Evolutionary conservation across 1,140 invertebrate species (phyloP).

Genomic region (Anastrepha ludens): DNA sequence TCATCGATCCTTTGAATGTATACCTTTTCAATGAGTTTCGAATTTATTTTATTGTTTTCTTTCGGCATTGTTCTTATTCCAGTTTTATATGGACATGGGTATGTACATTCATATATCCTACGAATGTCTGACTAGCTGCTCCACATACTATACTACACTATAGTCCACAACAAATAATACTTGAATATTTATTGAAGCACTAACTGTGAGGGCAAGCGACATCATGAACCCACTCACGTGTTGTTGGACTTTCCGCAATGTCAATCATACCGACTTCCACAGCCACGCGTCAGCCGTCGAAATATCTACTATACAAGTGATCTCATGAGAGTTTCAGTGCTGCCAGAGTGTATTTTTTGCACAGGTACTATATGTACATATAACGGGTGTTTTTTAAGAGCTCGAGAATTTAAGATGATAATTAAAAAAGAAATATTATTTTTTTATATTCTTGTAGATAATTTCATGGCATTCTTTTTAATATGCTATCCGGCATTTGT

Average conservation of each 20-base stretch:
- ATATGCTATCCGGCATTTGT: no score
- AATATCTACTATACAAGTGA: neutral
- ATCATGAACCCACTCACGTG: constrained; percentile 1
- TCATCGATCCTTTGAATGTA: neutral
- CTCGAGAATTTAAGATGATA: no score
- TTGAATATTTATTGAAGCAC: neutral
- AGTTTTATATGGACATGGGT: neutral
- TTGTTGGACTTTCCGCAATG: neutral
- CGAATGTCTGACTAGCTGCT: neutral
- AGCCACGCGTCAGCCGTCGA: neutral
- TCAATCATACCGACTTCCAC: neutral
- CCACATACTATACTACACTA: neutral
- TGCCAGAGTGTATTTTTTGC: neutral
- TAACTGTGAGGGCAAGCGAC: neutral
- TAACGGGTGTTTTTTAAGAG: no score
- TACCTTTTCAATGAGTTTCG: neutral
- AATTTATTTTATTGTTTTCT: neutral
- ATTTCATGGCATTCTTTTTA: no score
- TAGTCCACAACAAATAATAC: neutral
- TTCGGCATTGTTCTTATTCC: neutral
- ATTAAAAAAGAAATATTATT: no score
- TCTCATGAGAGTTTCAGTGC: neutral
- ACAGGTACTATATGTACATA: no score
- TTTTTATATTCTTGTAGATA: no score
- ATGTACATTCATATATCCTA: neutral